These are phyloP conservation scores for Tenualosa ilisha DNA, from an alignment of 2,797 vertebrate genomes.

Conservation along the genomic window DNA sequence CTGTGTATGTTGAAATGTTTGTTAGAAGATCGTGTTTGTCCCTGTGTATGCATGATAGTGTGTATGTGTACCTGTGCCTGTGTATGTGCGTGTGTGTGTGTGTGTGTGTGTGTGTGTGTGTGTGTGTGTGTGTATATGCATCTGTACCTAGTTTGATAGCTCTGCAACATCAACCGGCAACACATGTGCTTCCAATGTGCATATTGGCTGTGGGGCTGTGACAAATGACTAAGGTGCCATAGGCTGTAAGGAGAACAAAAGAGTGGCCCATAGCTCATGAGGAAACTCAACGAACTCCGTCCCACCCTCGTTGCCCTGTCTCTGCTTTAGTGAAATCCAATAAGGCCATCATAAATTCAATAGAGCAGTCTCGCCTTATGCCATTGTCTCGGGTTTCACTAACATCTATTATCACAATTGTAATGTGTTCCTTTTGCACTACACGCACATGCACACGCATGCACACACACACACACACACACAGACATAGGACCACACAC, in stretches of 20 bases:
- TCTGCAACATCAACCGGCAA: neutral
- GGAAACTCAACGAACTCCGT: neutral
- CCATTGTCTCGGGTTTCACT: neutral
- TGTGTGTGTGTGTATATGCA: neutral
- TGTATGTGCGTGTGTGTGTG: neutral
- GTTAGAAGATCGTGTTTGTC: neutral
- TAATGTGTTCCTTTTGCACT: neutral
- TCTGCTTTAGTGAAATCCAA: neutral
- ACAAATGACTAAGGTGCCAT: neutral
- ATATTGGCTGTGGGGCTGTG: neutral
- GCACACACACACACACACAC: neutral
- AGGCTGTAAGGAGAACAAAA: neutral
- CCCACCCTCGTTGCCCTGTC: neutral
- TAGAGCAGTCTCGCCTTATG: neutral
- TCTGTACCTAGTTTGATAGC: neutral
- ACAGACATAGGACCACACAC: neutral
- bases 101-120: neutral
- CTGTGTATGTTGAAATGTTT: neutral
- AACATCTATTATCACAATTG: neutral
- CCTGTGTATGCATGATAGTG: too few species aligned
- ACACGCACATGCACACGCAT: neutral
- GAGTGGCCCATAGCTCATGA: neutral
- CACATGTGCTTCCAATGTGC: neutral
- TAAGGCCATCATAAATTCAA: neutral
- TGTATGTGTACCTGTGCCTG: neutral